Evolutionary conservation across 1,140 invertebrate species (phyloP).

Genomic region (Wiebesia pumilae): DNA sequence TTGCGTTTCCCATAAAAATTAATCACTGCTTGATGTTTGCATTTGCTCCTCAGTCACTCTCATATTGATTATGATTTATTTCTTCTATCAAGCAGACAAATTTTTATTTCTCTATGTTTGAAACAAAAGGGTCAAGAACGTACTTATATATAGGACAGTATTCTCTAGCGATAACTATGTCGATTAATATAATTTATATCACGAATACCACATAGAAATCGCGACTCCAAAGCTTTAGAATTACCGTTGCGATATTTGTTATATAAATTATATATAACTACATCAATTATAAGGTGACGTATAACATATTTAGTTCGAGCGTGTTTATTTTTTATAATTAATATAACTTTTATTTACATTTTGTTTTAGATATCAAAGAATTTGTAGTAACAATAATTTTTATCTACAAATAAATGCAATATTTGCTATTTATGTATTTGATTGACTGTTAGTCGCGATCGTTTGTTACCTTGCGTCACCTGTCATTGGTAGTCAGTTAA

Average conservation of each 20-base stretch:
- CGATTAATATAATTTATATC: conserved; percentile 59
- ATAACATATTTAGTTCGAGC: conserved; percentile 48
- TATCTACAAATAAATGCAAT: conserved; percentile 32
- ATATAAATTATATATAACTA: conserved; percentile 55
- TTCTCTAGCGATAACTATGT: conserved; percentile 66
- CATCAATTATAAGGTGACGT: conserved; percentile 56
- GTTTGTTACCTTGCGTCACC: conserved; percentile 59
- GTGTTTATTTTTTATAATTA: conserved; percentile 29
- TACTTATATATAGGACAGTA: conserved; percentile 73
- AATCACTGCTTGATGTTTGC: background rate
- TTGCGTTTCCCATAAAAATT: conserved; percentile 23
- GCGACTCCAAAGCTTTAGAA: conserved; percentile 72
- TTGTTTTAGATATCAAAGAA: conserved; percentile 26
- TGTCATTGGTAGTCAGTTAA: conserved; percentile 56
- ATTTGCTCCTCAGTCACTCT: conserved; percentile 43
- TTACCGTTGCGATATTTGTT: conserved; percentile 69
- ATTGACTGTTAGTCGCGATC: conserved; percentile 35
- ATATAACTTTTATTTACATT: conserved; percentile 4
- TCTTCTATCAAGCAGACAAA: background rate
- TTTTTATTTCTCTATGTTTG: conserved; percentile 31
- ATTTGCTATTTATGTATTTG: conserved; percentile 45
- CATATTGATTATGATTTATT: conserved; percentile 22
- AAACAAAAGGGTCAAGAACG: conserved; percentile 54
- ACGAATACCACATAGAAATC: conserved; percentile 62
- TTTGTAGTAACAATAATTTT: conserved; percentile 32